phyloP scores from a whole-genome alignment of 2,888 invertebrate genomes.

The Mesorhabditis spiculigera region DNA sequence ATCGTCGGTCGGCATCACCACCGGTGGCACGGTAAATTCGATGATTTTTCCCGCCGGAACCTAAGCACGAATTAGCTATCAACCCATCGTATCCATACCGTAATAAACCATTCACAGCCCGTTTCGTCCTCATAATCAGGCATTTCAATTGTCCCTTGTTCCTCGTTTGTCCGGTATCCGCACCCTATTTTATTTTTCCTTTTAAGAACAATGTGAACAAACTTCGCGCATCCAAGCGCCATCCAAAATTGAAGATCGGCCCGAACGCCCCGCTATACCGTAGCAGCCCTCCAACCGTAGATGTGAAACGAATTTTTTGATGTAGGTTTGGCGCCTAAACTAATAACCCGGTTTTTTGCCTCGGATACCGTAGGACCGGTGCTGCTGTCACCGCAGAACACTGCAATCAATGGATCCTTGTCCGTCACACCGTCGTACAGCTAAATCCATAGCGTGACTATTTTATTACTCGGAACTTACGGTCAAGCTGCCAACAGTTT shows the following conservation, averaged over 20 bases:
- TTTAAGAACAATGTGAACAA: slow-evolving; percentile 1
- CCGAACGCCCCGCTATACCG: slow-evolving; percentile 7
- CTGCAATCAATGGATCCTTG: slow-evolving; percentile 20
- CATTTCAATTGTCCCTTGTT: slow-evolving; percentile 23
- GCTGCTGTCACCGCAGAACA: slow-evolving; percentile 30
- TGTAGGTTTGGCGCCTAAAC: slow-evolving; percentile 2
- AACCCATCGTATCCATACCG: not conserved
- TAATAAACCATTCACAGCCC: slow-evolving; percentile 28
- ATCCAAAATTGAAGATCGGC: not conserved
- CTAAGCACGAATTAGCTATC: not conserved
- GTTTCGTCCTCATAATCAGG: slow-evolving; percentile 27
- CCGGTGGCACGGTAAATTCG: slow-evolving; percentile 35
- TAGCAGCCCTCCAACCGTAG: not conserved
- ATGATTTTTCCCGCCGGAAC: slow-evolving; percentile 25
- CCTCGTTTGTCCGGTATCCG: slow-evolving; percentile 29
- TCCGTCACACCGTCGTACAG: slow-evolving; percentile 33
- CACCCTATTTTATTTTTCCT: slow-evolving; percentile 19
- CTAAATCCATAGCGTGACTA: not conserved
- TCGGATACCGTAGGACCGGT: slow-evolving; percentile 15
- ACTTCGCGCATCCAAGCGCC: not conserved
- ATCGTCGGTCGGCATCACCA: slow-evolving; percentile 31
- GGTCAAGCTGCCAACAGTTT: slow-evolving; percentile 24
- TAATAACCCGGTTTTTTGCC: not conserved
- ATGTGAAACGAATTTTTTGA: not conserved
- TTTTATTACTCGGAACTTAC: not conserved